Evolutionary conservation across 2,113 vertebrate genomes (phyloP), one percentile per base, ranked within the genome.

Genomic region (Clarias macrocephalus): DNA sequence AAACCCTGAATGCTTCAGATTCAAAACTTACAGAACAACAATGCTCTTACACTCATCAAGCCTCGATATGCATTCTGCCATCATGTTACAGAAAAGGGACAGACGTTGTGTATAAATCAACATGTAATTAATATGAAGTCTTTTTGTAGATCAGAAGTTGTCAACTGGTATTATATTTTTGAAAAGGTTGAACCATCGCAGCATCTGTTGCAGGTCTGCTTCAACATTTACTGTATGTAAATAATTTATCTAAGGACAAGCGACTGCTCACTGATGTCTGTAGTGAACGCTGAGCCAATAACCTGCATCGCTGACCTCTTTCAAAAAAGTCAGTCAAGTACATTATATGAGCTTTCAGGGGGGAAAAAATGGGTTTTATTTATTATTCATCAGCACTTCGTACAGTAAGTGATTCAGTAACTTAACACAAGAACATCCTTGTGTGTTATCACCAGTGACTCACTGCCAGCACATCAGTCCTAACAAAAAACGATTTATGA

Each of bases 1-100:
- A 84, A 65, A 48, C 60, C 63, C 85, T 68, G 72, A 63, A 82
- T 54, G 82, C 25, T 89, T 86, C 73, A 80, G 25, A 30, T 33
- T 60, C 76, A 84, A 72, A 60, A 42, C 79, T 23, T 82, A 28
- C 52, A 56, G 0, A 21, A 48, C 5, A 57, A 28, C 16, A 54
- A 33, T 21, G 3, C 23, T 83, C 15, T 56, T 70, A 13, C 6
- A 18, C 28, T 8, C 28, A 70, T 33, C 15, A 8, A 33, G 4
- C 15, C 28, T 28, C 5, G 4, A 66, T 70, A 19, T 37, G 15
- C 18, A 19, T 70, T 19, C 6, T 37, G 6, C 16, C 30, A 19
- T 33, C 68, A 72, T 10, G 7, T 19, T 72, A 9, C 3, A 72
- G 30, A 37, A 70, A 37, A 70, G 18, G 68, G 8, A 70, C 11